A percentile compares a stretch with the other conserved stretches of the same genome.
These are phyloP conservation scores for Diabrotica undecimpunctata DNA, from an alignment of 1,140 invertebrate species.

Conservation along the genomic window DNA sequence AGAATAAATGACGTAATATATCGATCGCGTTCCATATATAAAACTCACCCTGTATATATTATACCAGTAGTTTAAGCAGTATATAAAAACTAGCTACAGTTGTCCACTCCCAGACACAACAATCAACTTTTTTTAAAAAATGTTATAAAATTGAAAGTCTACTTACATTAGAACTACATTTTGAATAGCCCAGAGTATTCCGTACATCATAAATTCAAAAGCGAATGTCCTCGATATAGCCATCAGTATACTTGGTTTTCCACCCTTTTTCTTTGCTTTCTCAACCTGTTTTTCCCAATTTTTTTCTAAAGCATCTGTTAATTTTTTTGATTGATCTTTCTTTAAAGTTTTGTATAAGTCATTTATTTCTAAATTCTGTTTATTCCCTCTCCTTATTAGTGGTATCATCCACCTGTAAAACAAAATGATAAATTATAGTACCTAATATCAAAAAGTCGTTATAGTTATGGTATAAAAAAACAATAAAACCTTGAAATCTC, in stretches of 20 bases:
- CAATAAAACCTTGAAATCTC: too few relatives aligned
- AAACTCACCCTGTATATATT: too few relatives aligned
- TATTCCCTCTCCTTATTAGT: conserved; percentile 34
- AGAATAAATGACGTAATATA: too few relatives aligned
- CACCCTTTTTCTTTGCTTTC: conserved; percentile 25
- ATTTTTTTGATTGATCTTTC: conserved; percentile 39
- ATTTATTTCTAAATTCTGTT: conserved; percentile 31
- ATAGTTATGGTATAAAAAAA: too few relatives aligned
- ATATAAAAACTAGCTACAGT: background rate
- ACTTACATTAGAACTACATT: too few relatives aligned
- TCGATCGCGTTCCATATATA: too few relatives aligned
- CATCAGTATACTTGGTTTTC: conserved; percentile 42
- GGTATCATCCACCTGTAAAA: conserved; percentile 41
- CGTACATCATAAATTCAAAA: conserved; percentile 47
- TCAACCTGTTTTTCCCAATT: conserved; percentile 51
- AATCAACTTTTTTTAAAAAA: too few relatives aligned
- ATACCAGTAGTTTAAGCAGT: too few relatives aligned
- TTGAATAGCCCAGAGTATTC: conserved; percentile 28
- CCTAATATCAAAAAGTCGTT: too few relatives aligned
- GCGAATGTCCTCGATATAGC: conserved; percentile 49
- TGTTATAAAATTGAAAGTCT: too few relatives aligned
- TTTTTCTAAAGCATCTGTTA: conserved; percentile 51
- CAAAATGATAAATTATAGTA: background rate
- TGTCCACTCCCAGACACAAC: too few relatives aligned
- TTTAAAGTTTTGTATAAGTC: conserved; percentile 38